Percentiles rank a stretch among this genome's conserved stretches.
Evolutionary conservation across 2,888 invertebrate species (phyloP).

Genomic region (Synergus umbraculus): DNA sequence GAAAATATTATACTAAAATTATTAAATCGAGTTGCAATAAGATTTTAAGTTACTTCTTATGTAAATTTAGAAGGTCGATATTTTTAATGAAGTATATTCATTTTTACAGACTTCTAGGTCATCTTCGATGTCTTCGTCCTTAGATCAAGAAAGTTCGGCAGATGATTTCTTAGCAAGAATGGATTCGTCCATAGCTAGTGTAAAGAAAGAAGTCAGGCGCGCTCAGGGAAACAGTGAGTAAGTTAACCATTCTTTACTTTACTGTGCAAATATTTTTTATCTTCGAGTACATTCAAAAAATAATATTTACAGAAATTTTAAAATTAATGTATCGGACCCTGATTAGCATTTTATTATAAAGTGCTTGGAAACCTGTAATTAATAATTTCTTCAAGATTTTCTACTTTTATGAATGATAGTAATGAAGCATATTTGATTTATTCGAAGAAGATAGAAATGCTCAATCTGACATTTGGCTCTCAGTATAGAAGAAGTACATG

Average conservation of each 20-base stretch:
- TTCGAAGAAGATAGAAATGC: slow-evolving; percentile 3
- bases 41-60: neutral
- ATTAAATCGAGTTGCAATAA: slow-evolving; percentile 47
- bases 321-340: neutral
- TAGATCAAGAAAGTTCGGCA: slow-evolving; percentile 86
- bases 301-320: neutral
- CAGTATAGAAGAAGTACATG: neutral
- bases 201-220: slow-evolving; percentile 90
- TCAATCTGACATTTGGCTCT: slow-evolving; percentile 7
- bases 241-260: slow-evolving; percentile 77
- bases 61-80: neutral
- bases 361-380: neutral
- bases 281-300: neutral
- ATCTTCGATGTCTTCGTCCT: slow-evolving; percentile 68
- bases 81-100: slow-evolving; percentile 46
- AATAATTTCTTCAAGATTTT: neutral
- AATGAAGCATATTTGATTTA: neutral
- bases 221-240: slow-evolving; percentile 90
- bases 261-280: neutral
- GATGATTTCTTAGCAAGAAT: slow-evolving; percentile 90
- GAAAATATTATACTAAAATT: slow-evolving; percentile 37
- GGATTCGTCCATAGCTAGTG: slow-evolving; percentile 90
- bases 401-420: neutral
- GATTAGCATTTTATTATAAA: neutral
- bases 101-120: slow-evolving; percentile 65